phyloP scores from a whole-genome alignment of 2,888 invertebrate genomes.

The Heteromyza rotundicornis region DNA sequence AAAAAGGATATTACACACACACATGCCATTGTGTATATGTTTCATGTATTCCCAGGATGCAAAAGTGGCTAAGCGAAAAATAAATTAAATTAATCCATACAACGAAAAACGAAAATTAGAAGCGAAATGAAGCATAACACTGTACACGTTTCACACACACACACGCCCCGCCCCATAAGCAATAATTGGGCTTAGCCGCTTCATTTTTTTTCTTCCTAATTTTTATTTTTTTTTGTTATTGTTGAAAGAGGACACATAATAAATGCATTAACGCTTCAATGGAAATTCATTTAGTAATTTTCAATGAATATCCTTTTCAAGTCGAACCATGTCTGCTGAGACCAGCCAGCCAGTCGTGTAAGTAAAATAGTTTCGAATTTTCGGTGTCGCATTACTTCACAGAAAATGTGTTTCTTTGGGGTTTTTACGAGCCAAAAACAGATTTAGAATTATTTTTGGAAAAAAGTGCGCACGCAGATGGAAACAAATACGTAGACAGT shows the following conservation, averaged over 20 bases:
- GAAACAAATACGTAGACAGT: no score
- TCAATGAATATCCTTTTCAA: no score
- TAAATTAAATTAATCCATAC: not conserved
- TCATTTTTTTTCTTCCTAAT: no score
- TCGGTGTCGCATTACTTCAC: no score
- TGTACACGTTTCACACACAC: no score
- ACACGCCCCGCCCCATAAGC: not conserved
- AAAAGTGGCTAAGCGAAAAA: not conserved
- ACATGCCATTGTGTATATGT: not conserved
- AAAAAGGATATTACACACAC: not conserved
- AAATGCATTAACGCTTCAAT: conserved; percentile 53
- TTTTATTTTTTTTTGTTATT: no score
- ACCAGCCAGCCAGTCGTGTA: no score
- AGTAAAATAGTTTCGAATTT: no score
- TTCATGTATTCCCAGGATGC: not conserved
- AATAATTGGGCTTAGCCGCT: not conserved
- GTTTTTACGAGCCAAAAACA: no score
- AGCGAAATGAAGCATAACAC: not conserved
- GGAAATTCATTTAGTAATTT: conserved; percentile 44
- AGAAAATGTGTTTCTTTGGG: no score
- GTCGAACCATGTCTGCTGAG: no score
- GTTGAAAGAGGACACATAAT: conserved; percentile 7
- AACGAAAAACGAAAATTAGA: not conserved
- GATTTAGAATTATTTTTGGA: no score
- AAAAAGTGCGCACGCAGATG: not conserved